phyloP scores from a whole-genome alignment of 2,113 vertebrate genomes.

The Amphilophus citrinellus region DNA sequence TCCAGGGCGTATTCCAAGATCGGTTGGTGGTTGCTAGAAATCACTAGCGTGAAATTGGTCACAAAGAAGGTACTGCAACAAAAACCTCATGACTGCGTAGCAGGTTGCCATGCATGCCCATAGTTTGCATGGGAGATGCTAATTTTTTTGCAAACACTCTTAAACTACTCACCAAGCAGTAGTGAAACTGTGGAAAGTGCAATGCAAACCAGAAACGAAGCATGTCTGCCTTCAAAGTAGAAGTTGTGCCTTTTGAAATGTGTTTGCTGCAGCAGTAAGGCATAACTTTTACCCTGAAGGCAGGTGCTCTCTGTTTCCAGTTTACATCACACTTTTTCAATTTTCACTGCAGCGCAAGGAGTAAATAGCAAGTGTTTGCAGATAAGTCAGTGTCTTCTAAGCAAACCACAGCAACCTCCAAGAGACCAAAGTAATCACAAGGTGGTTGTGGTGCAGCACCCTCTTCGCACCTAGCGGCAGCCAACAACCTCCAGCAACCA shows the following conservation, averaged over 20 bases:
- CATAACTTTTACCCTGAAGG: not conserved
- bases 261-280: not conserved
- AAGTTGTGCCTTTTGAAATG: not conserved
- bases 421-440: slow-evolving; percentile 3
- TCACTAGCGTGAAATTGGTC: not conserved
- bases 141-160: not conserved
- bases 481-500: not conserved
- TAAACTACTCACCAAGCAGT: not conserved
- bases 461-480: not conserved
- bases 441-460: not conserved
- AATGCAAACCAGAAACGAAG: not conserved
- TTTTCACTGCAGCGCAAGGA: not conserved
- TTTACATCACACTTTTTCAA: not conserved
- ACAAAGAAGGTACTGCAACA: not conserved
- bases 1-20: not conserved
- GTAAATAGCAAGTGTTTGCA: not conserved
- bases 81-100: not conserved
- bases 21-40: not conserved
- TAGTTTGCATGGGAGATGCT: not conserved
- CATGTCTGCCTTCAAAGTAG: not conserved
- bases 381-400: not conserved
- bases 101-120: not conserved
- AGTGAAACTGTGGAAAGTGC: not conserved
- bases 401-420: not conserved
- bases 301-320: not conserved